Conservation (phyloP, 2,113 vertebrate species). For the Eonycteris spelaea region DNA sequence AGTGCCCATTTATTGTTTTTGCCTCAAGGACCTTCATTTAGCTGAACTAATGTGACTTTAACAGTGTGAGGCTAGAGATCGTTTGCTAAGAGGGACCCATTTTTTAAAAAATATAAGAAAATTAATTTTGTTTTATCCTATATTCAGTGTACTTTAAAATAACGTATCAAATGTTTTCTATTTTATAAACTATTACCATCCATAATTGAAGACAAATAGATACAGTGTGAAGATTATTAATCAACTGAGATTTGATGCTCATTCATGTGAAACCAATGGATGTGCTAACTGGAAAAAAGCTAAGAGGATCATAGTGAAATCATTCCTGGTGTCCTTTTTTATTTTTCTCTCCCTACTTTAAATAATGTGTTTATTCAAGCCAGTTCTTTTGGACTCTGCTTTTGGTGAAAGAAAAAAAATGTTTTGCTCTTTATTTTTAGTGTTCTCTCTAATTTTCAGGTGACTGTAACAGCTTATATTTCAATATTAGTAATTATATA, state of each 20-base stretch:
- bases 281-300: background rate
- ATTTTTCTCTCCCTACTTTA: too few relatives aligned
- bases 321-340: background rate
- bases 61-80: background rate
- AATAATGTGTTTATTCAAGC: too few relatives aligned
- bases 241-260: background rate
- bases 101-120: background rate
- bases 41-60: background rate
- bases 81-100: background rate
- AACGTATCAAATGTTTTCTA: background rate
- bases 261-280: background rate
- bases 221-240: background rate
- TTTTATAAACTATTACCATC: background rate
- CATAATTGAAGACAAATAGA: background rate
- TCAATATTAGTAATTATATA: too few relatives aligned
- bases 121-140: background rate
- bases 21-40: background rate
- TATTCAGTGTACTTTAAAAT: constrained; percentile 10
- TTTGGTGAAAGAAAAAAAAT: too few relatives aligned
- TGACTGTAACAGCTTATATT: too few relatives aligned
- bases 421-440: too few relatives aligned
- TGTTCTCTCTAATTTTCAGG: too few relatives aligned
- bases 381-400: too few relatives aligned
- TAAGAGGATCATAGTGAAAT: background rate
- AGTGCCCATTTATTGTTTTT: background rate